Evolutionary conservation across 1,140 invertebrate genomes (phyloP).

Genomic region (Planococcus citri): DNA sequence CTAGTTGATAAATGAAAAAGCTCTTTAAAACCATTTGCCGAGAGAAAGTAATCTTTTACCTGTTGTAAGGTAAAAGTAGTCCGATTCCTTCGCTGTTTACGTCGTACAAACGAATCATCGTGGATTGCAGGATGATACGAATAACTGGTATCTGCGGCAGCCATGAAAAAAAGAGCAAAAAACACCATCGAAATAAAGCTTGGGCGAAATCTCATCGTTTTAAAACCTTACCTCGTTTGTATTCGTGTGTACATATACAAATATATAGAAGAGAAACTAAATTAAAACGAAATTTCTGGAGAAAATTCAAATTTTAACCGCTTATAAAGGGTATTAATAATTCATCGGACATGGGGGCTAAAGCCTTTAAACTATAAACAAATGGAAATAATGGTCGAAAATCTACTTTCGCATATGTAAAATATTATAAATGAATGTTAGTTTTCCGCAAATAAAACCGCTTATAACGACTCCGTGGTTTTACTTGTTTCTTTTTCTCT

Average conservation of each 20-base stretch:
- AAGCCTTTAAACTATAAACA: not conserved
- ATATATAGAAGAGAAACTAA: not conserved
- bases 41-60: slow-evolving; percentile 39
- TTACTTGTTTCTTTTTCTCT: not conserved
- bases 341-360: not conserved
- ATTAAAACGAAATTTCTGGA: not conserved
- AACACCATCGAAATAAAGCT: no score
- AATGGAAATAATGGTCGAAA: slow-evolving; percentile 3
- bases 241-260: no score
- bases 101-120: slow-evolving; percentile 89
- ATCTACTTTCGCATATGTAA: not conserved
- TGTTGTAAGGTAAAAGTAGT: slow-evolving; percentile 95
- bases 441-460: slow-evolving; percentile 6
- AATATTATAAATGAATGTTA: slow-evolving; percentile 4
- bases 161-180: no score
- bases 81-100: slow-evolving; percentile 88
- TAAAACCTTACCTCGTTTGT: not conserved
- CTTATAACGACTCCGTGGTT: not conserved
- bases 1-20: not conserved
- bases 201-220: not conserved
- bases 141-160: slow-evolving; percentile 64
- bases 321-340: not conserved
- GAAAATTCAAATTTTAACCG: slow-evolving; percentile 8
- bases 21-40: not conserved
- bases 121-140: slow-evolving; percentile 87